Percentiles rank a stretch among this genome's conserved stretches.
phyloP scores from a whole-genome alignment of 2,113 vertebrate genomes.

The Trematomus loennbergii region DNA sequence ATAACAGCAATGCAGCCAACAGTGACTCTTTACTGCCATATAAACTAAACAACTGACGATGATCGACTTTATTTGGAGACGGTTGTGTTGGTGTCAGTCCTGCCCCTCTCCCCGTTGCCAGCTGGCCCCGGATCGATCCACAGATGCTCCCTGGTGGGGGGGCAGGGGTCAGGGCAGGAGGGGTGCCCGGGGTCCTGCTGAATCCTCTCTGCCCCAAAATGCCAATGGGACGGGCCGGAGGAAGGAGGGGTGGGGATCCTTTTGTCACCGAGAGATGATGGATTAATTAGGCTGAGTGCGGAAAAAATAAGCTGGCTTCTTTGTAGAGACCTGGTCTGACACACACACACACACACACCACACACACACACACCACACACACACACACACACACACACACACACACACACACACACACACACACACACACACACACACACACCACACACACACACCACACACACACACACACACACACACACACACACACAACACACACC shows the following conservation, averaged over 20 bases:
- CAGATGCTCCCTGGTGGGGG: slow-evolving; percentile 84
- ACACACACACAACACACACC: no score
- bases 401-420: slow-evolving; percentile 29
- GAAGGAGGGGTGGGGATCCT: slow-evolving; percentile 59
- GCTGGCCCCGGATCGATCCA: slow-evolving; percentile 84
- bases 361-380: slow-evolving; percentile 43
- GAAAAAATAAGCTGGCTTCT: slow-evolving; percentile 61
- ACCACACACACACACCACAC: background rate
- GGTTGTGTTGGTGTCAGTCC: slow-evolving; percentile 50
- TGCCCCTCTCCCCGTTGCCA: slow-evolving; percentile 70
- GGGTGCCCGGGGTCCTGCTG: slow-evolving; percentile 78
- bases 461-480: no score
- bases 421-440: slow-evolving; percentile 33
- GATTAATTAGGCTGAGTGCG: slow-evolving; percentile 81
- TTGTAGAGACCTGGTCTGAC: slow-evolving; percentile 43
- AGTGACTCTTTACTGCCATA: background rate
- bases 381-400: slow-evolving; percentile 25
- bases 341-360: slow-evolving; percentile 27
- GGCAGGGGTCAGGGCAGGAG: slow-evolving; percentile 79
- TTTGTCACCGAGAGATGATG: slow-evolving; percentile 74
- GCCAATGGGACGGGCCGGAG: slow-evolving; percentile 72
- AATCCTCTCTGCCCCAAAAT: slow-evolving; percentile 79
- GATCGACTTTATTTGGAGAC: background rate
- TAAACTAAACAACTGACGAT: background rate
- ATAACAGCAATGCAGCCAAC: background rate